Percentiles rank a stretch among this genome's conserved stretches.
phyloP scores from a whole-genome alignment of 1,140 invertebrate genomes.

The Wiebesia pumilae region DNA sequence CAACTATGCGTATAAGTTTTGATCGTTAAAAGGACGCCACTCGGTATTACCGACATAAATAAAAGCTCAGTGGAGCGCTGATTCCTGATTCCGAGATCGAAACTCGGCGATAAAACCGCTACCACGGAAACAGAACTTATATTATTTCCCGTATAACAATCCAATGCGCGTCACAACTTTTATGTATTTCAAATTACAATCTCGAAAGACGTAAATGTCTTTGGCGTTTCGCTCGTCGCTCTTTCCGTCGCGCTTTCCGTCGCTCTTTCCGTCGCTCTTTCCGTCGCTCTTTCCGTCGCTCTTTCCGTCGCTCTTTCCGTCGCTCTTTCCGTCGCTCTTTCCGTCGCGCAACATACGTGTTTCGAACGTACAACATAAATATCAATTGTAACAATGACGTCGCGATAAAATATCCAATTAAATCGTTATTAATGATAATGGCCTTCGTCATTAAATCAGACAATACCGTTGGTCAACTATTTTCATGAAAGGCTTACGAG shows the following conservation, averaged over 20 bases:
- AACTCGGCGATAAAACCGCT: slow-evolving; percentile 9
- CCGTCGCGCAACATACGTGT: no score
- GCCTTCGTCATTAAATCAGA: background rate
- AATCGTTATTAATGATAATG: background rate
- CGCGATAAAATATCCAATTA: background rate
- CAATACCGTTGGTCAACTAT: no score
- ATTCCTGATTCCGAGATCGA: slow-evolving; percentile 20
- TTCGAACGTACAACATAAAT: background rate
- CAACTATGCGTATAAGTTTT: slow-evolving; percentile 27
- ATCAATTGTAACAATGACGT: background rate
- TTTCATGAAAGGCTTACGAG: no score
- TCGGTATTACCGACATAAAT: slow-evolving; percentile 11
- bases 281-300: no score
- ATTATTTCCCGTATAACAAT: background rate
- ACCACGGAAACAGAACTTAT: background rate
- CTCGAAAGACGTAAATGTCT: background rate
- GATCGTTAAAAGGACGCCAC: slow-evolving; percentile 39
- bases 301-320: no score
- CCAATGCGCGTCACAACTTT: background rate
- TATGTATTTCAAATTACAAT: background rate
- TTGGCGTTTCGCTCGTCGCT: background rate
- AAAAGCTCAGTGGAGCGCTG: slow-evolving; percentile 9
- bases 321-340: no score
- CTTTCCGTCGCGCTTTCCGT: no score
- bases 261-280: no score